phyloP scores from a whole-genome alignment of 2,113 vertebrate genomes.

The Dipodomys stephensi region DNA sequence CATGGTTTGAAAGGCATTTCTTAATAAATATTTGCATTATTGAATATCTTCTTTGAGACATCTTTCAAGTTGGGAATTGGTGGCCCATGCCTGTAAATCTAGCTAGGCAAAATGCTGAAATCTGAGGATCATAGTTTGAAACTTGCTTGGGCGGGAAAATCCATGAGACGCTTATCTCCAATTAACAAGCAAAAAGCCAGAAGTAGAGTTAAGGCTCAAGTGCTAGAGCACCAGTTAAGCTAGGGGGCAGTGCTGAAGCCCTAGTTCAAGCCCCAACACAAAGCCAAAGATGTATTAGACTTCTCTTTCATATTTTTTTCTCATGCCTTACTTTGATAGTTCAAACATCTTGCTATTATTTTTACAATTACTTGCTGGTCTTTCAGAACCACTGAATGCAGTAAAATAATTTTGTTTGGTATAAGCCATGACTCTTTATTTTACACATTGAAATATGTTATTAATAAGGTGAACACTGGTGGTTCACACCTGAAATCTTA shows the following conservation, averaged over 20 bases:
- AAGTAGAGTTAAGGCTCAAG: no score
- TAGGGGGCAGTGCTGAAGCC: no score
- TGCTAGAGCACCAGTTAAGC: no score
- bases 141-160: no score
- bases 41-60: background rate
- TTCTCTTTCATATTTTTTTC: background rate
- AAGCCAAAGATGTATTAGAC: background rate
- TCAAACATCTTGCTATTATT: background rate
- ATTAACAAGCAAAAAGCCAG: no score
- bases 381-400: background rate
- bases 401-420: background rate
- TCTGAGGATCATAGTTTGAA: no score
- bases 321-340: background rate
- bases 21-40: background rate
- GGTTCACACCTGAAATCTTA: no score
- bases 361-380: background rate
- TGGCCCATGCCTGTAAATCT: no score
- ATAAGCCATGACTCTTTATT: background rate
- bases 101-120: no score
- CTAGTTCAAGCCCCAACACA: background rate
- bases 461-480: background rate
- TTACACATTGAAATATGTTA: background rate
- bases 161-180: no score
- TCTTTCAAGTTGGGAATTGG: background rate
- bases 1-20: constrained; percentile 37